phyloP scores from a whole-genome alignment of 2,797 vertebrate species.

The Phoebastria nigripes region DNA sequence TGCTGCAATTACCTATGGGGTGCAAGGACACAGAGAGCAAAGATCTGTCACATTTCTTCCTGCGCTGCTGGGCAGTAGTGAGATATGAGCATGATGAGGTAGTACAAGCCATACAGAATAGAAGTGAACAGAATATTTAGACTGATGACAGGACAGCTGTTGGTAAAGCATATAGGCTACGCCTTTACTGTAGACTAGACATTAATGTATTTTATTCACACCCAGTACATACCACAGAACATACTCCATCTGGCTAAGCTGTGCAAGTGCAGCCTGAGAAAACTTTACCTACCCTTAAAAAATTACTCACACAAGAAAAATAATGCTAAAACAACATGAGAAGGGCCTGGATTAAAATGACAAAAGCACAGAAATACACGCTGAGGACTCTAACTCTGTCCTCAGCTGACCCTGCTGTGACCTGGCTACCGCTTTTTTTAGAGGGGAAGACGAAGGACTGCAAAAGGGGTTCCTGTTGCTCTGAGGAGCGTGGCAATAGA shows the following conservation, averaged over 20 bases:
- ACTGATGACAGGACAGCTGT: neutral
- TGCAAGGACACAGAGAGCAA: neutral
- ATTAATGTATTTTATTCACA: neutral
- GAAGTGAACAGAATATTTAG: neutral
- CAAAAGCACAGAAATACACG: neutral
- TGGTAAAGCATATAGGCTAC: neutral
- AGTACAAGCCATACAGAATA: neutral
- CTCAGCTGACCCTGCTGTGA: neutral
- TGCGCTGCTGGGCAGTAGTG: neutral
- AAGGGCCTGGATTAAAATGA: neutral
- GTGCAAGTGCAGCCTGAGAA: neutral
- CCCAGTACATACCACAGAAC: neutral
- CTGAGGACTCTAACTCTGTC: neutral
- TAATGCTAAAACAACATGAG: neutral
- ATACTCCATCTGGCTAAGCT: neutral
- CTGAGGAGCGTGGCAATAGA: neutral
- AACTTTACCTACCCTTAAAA: neutral
- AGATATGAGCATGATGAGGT: neutral
- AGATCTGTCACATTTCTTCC: neutral
- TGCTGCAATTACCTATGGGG: neutral
- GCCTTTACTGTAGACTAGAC: neutral
- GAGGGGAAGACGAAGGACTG: neutral
- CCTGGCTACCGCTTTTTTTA: neutral
- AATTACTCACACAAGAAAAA: slow-evolving; percentile 2
- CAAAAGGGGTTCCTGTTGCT: neutral